Evolutionary conservation across 2,113 vertebrate genomes (phyloP), one percentile per base, ranked within the genome.

Genomic region (Columba janthina): DNA sequence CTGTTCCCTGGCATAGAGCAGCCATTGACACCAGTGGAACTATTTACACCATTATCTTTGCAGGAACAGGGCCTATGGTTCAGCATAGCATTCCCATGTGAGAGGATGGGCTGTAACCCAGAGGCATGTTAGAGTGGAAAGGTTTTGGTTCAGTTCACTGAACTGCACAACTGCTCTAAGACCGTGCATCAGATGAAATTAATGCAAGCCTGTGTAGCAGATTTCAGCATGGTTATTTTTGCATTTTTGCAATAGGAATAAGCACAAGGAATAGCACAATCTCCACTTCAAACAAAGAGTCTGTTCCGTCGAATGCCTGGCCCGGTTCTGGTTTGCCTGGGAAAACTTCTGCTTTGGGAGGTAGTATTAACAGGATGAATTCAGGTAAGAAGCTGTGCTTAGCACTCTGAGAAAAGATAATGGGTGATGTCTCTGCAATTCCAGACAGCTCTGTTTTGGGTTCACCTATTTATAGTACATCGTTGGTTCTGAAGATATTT

Each of bases 251-350:
- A 19, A 76, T 57, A 99, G 99, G 99, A 88, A 98, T 99, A 87
- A 98, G 96, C 94, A 98, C 99, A 90, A 99, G 99, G 95, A 99
- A 98, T 61, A 98, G 97, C 31, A 73, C 96, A 67, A 91, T 98
- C 79, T 98, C 98, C 14, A 98, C 98, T 94, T 97, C 98, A 82
- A 97, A 97, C 94, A 99, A 99, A 97, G 99, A 99, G 85, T 96
- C 97, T 58, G 88, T 94, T 85, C 97, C 96, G 3, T 97, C 98
- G 83, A 98, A 98, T 93, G 94, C 97, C 4, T 99, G 99, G 99
- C 98, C 98, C 24, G 97, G 96, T 97, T 98, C 98, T 72, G 95
- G 94, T 95, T 98, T 99, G 95, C 98, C 98, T 86, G 97, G 96
- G 38, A 98, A 98, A 70, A 91, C 97, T 60, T 96, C 97, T 1